phyloP scores from a whole-genome alignment of 2,113 vertebrate species.

The Pionites leucogaster region DNA sequence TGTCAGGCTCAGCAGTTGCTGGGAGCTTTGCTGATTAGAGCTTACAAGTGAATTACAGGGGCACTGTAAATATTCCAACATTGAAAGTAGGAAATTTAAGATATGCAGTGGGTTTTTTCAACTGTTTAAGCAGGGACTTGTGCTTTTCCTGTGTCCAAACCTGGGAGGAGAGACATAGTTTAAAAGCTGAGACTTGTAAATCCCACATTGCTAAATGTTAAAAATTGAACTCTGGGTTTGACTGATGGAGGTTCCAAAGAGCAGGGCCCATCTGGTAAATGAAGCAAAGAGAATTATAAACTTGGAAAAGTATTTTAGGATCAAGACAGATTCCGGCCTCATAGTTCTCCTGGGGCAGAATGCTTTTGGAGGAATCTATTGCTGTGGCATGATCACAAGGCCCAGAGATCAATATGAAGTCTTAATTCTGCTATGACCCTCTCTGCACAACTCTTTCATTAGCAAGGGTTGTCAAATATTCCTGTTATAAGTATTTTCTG shows the following conservation, averaged over 20 bases:
- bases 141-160: not conserved
- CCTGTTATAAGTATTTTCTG: not conserved
- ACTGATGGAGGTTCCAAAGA: not conserved
- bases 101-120: not conserved
- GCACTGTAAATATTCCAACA: not conserved
- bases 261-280: not conserved
- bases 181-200: not conserved
- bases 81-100: not conserved
- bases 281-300: not conserved
- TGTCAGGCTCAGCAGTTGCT: not conserved
- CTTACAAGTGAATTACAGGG: not conserved
- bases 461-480: not conserved
- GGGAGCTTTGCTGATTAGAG: not conserved
- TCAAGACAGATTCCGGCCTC: not conserved
- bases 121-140: not conserved
- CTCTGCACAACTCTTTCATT: not conserved
- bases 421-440: not conserved
- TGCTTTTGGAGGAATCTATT: not conserved
- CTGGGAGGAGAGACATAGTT: not conserved
- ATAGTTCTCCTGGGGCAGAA: not conserved
- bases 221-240: not conserved
- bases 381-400: not conserved
- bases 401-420: not conserved
- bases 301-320: not conserved
- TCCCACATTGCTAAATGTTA: not conserved